Percentiles rank a stretch among this genome's conserved stretches.
Evolutionary conservation across 2,888 invertebrate genomes (phyloP).

Genomic region (Matsumyia berberina): DNA sequence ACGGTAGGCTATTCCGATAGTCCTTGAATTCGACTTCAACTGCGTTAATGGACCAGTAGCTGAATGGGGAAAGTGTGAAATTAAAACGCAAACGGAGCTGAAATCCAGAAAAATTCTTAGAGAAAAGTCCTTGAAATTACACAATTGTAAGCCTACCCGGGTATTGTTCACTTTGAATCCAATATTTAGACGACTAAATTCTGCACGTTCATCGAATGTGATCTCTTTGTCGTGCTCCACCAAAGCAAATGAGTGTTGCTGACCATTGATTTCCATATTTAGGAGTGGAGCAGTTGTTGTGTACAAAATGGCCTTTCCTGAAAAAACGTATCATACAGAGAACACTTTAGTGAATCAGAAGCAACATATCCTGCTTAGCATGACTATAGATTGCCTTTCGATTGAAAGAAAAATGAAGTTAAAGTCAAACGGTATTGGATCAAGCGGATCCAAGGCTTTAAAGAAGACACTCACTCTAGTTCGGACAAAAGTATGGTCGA

Average conservation of each 20-base stretch:
- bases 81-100: slow-evolving; percentile 86
- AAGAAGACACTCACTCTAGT: too few species aligned
- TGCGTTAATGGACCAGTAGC: slow-evolving; percentile 86
- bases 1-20: slow-evolving; percentile 78
- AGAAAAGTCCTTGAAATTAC: background rate
- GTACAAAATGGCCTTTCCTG: slow-evolving; percentile 85
- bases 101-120: slow-evolving; percentile 13
- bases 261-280: slow-evolving; percentile 78
- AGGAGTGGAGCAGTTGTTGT: slow-evolving; percentile 86
- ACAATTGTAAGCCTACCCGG: slow-evolving; percentile 26
- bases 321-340: slow-evolving; percentile 76
- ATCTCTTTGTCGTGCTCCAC: slow-evolving; percentile 77
- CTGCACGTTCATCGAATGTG: slow-evolving; percentile 82
- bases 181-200: slow-evolving; percentile 81
- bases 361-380: too few species aligned
- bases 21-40: slow-evolving; percentile 86
- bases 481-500: too few species aligned
- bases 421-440: too few species aligned
- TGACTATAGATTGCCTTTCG: too few species aligned
- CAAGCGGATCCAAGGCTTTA: too few species aligned
- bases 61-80: slow-evolving; percentile 85
- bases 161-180: slow-evolving; percentile 79
- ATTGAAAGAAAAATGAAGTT: too few species aligned
- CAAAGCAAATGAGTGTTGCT: slow-evolving; percentile 36
- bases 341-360: too few species aligned